These are phyloP conservation scores for Helleia helle DNA, from an alignment of 2,888 invertebrate species.

Conservation along the genomic window DNA sequence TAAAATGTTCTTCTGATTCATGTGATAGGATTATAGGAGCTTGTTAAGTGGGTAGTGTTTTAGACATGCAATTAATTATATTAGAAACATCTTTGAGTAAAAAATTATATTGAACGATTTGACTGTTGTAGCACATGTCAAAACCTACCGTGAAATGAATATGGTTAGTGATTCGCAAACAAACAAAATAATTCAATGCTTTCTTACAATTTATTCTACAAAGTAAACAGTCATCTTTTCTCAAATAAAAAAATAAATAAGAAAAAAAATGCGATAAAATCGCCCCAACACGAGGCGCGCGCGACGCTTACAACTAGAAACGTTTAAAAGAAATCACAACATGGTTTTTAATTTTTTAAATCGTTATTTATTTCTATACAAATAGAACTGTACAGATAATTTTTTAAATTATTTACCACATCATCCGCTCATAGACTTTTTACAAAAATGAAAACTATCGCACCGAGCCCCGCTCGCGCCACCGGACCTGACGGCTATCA, in stretches of 20 bases:
- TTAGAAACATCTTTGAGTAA: neutral
- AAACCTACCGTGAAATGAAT: neutral
- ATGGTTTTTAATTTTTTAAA: constrained; percentile 66
- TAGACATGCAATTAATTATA: neutral
- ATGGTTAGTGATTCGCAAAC: constrained; percentile 15
- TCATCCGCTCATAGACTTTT: constrained; percentile 72
- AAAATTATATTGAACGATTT: neutral
- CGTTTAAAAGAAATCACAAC: constrained; percentile 67
- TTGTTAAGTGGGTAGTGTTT: neutral
- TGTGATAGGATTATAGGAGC: no score
- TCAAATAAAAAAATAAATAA: constrained; percentile 52
- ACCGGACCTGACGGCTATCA: constrained; percentile 17
- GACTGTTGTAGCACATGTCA: neutral
- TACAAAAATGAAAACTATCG: constrained; percentile 75
- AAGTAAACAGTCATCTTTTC: constrained; percentile 66
- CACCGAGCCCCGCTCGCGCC: constrained; percentile 21
- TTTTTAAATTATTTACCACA: constrained; percentile 72
- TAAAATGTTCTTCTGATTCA: no score
- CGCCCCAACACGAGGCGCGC: constrained; percentile 31
- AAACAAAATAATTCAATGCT: constrained; percentile 38
- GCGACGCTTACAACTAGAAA: constrained; percentile 45
- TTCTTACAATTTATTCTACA: constrained; percentile 69
- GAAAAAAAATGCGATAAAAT: constrained; percentile 45
- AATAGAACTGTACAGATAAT: constrained; percentile 76
- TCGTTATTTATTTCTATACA: constrained; percentile 76